Evolutionary conservation across 2,797 vertebrate genomes (phyloP).

Genomic region (Lutra lutra): DNA sequence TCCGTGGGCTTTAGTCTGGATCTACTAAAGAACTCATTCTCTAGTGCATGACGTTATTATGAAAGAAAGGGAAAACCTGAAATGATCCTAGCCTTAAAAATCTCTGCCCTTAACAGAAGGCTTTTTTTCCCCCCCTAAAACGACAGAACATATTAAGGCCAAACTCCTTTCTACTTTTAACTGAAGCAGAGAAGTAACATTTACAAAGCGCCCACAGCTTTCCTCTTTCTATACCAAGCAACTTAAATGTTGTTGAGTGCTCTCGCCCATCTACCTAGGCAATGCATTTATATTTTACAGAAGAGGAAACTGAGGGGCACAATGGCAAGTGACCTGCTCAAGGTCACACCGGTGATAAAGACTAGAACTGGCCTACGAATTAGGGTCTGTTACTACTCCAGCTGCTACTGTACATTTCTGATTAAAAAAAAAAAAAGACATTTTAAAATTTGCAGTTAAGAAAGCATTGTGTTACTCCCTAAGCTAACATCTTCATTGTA

Average conservation of each 20-base stretch:
- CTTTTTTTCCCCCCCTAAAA: background rate
- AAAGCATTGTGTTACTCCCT: slow-evolving; percentile 15
- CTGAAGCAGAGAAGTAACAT: background rate
- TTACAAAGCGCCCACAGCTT: background rate
- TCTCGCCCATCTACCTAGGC: background rate
- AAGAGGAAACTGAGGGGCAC: background rate
- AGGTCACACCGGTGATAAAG: background rate
- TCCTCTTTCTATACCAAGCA: too few relatives aligned
- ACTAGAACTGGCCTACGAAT: background rate
- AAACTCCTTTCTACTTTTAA: background rate
- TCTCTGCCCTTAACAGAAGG: background rate
- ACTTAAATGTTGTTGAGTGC: background rate
- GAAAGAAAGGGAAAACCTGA: background rate
- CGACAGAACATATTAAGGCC: background rate
- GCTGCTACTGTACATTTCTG: background rate
- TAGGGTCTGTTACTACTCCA: background rate
- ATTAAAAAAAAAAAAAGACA: background rate
- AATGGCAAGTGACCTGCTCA: background rate
- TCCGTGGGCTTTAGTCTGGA: background rate
- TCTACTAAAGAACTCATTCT: background rate
- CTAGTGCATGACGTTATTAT: background rate
- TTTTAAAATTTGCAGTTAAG: slow-evolving; percentile 4
- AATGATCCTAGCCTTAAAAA: background rate
- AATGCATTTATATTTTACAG: background rate
- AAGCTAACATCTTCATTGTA: background rate